Evolutionary conservation across 2,888 invertebrate genomes (phyloP).

Genomic region (Pycnomerus fuliginosus): DNA sequence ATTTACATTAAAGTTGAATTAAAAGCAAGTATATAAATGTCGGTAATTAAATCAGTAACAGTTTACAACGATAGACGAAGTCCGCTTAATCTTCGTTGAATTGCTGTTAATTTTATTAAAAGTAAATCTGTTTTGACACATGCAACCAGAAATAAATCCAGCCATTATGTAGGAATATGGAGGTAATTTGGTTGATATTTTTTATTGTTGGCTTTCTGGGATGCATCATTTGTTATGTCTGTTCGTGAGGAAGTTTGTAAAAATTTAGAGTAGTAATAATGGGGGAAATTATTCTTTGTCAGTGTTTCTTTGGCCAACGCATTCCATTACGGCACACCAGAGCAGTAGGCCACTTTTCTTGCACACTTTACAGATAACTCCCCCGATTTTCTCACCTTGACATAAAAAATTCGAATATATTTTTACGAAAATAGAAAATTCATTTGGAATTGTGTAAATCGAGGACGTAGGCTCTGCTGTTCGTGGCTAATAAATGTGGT

Average conservation of each 20-base stretch:
- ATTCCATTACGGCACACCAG: slow-evolving; percentile 18
- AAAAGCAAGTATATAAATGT: slow-evolving; percentile 14
- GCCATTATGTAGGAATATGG: too few relatives aligned
- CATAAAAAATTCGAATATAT: too few relatives aligned
- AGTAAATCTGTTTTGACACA: not conserved
- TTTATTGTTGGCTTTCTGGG: too few relatives aligned
- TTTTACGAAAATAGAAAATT: too few relatives aligned
- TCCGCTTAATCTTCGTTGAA: slow-evolving; percentile 9
- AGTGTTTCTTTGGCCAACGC: slow-evolving; percentile 13
- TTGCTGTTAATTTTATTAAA: slow-evolving; percentile 3
- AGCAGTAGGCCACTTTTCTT: slow-evolving; percentile 17
- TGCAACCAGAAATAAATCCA: slow-evolving; percentile 1
- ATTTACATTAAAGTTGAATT: slow-evolving; percentile 13
- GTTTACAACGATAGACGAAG: slow-evolving; percentile 9
- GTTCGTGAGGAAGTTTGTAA: slow-evolving; percentile 16
- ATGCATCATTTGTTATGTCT: slow-evolving; percentile 4
- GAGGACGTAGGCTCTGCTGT: too few relatives aligned
- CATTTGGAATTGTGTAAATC: too few relatives aligned
- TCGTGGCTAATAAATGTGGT: slow-evolving; percentile 8
- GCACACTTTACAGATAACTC: too few relatives aligned
- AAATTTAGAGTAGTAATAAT: slow-evolving; percentile 11
- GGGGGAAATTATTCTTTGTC: slow-evolving; percentile 18
- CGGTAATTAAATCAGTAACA: slow-evolving; percentile 14
- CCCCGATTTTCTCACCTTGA: too few relatives aligned
- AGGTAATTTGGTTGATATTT: too few relatives aligned